Evolutionary conservation across 2,888 invertebrate genomes (phyloP), one percentile per base, ranked within the genome.

Genomic region (Phengaris alcon): DNA sequence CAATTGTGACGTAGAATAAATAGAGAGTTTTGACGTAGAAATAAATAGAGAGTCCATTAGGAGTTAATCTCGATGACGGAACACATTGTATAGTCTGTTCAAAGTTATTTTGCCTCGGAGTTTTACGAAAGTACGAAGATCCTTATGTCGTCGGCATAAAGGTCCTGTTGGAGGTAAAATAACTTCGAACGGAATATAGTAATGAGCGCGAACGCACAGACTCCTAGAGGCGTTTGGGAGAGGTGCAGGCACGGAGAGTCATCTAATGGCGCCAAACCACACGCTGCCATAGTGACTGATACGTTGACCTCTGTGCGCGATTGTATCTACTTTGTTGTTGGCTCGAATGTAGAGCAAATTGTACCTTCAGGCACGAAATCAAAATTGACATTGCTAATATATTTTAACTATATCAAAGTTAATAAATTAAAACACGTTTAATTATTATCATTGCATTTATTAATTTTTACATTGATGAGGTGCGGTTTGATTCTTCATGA

Each of bases 41-140:
- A 88, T 88, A 84, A 85, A 86, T 87, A 87, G 86, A 87, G 79
- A 84, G 84, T 86, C 89, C 89, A 91, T 92, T 92, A 91, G 87
- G 85, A 89, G 88, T 91, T 92, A 92, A 92, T 93, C 90, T 90
- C 90, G 91, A 92, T 92, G 93, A 93, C 92, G 91, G 92, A 92
- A 93, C 91, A 89, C 89, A 91, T 93, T 91, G 10, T 5, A 35
- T 35, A 35, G 4, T 22, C 22, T 22, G 22, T 22, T 22, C 22
- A 22, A 22, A 22, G 22, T 22, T 22, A 22, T 22, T 22, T 22
- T 22, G 22, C 22, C 22, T 22, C 22, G 22, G 22, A 22, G 22
- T 35, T 35, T 35, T 35, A 35, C 4, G 35, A 35, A 2, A 35
- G 35, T 35, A 35, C 35, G 4, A 4, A 35, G 35, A 35, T 35